A percentile compares a stretch with the other conserved stretches of the same genome.
These are phyloP conservation scores for Pseudonaja textilis DNA, from an alignment of 2,113 vertebrate species.

Conservation along the genomic window DNA sequence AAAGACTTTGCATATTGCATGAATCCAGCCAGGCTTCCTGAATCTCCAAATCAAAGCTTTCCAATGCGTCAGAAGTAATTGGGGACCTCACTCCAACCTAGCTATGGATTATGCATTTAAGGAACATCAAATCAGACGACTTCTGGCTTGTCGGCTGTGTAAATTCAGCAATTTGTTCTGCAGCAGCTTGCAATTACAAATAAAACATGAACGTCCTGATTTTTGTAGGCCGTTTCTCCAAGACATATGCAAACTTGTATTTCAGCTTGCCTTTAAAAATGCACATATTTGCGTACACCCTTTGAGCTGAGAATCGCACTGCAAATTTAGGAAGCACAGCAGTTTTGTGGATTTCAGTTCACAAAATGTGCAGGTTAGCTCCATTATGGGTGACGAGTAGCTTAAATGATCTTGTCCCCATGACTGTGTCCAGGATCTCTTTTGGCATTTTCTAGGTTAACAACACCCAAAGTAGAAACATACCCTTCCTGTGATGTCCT, in stretches of 20 bases:
- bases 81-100: background rate
- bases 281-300: background rate
- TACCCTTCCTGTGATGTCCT: background rate
- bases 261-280: background rate
- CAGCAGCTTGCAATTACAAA: background rate
- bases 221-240: background rate
- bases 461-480: background rate
- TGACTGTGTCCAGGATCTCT: background rate
- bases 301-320: background rate
- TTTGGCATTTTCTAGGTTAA: background rate
- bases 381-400: background rate
- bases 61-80: background rate
- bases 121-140: background rate
- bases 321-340: background rate
- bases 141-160: background rate
- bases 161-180: background rate
- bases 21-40: background rate
- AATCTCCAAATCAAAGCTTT: background rate
- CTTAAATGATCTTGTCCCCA: background rate
- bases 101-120: background rate
- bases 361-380: background rate
- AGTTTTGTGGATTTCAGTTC: background rate
- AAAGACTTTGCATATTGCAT: background rate
- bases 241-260: background rate
- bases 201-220: background rate